phyloP scores from a whole-genome alignment of 2,888 invertebrate genomes.

The Chloroclystis v-ata region DNA sequence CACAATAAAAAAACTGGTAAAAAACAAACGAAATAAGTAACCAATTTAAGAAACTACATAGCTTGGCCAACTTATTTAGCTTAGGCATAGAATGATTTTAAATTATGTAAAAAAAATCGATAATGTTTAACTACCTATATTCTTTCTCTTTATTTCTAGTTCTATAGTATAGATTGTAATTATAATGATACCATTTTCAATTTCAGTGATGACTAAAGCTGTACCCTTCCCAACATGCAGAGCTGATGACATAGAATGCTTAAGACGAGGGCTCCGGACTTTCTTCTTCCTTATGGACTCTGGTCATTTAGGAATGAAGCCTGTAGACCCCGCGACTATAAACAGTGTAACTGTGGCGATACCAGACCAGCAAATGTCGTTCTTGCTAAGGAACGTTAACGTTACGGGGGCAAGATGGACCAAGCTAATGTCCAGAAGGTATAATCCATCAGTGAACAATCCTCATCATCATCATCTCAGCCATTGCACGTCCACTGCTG shows the following conservation, averaged over 20 bases:
- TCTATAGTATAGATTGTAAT: no score
- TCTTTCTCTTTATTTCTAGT: no score
- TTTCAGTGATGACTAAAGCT: conserved; percentile 41
- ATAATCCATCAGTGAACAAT: conserved; percentile 7
- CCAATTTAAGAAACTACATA: no score
- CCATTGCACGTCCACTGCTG: no score
- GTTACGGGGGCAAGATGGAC: conserved; percentile 69
- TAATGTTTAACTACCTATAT: no score
- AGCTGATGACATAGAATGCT: conserved; percentile 59
- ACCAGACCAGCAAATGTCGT: conserved; percentile 57
- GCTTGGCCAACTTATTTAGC: no score
- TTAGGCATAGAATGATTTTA: no score
- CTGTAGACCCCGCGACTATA: conserved; percentile 54
- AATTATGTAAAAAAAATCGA: no score
- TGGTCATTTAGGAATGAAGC: conserved; percentile 57
- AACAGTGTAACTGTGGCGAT: conserved; percentile 58
- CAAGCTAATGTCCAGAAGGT: conserved; percentile 58
- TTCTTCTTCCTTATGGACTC: conserved; percentile 68
- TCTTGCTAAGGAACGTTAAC: conserved; percentile 58
- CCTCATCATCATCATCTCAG: no score
- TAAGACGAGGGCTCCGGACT: conserved; percentile 59
- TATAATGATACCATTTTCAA: no score
- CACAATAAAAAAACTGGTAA: no score
- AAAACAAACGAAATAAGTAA: no score
- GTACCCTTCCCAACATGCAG: conserved; percentile 63